Evolutionary conservation across 1,140 invertebrate genomes (phyloP), one percentile per base, ranked within the genome.

Genomic region (Papilio xuthus): DNA sequence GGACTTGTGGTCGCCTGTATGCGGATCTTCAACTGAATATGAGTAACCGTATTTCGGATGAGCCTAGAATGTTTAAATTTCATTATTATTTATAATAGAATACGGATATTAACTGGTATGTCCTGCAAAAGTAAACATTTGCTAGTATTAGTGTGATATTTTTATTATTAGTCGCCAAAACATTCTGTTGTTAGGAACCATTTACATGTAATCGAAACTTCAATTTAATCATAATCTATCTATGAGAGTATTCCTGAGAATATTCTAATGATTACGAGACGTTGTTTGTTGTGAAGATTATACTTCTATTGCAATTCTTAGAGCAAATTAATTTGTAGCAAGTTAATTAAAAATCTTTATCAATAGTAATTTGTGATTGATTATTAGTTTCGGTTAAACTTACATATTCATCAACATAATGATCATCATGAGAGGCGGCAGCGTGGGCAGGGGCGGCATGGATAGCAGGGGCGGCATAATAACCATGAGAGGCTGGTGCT

Each of bases 1-100:
- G 79, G 89, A 90, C 83, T 95, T 94, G 83, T 93, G 87, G 86
- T 94, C 93, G 15, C 93, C 93, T 44, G 94, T 95, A 81, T 94
- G 92, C 44, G 91, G 89, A 84, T 94, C 94, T 67, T 94, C 92
- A 20, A 94, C 93, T 60, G 91, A 94, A 86, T 94, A 94, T 8
- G 92, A 90, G 87, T 94, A 94, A 12, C 88, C 88, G 82, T 94
- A 94, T 86, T 94, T 92, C 12, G 93, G 93, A 81, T 94, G 89
- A 83, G 91, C 88, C 89, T 94, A 82, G 9, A 82, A 80, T 63
- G 70, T 81, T 78, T 41, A 50, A 7, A 41, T 50, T 50, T 15
- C 47, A 6, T 37, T 37, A 37, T 37, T 37, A 37, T 37, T 37
- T 37, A 37, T 37, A 37, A 37, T 37, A 37, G 4, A 37, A 6